Evolutionary conservation across 1,140 invertebrate species (phyloP), one percentile per base, ranked within the genome.

Genomic region (Drosophila hydei): DNA sequence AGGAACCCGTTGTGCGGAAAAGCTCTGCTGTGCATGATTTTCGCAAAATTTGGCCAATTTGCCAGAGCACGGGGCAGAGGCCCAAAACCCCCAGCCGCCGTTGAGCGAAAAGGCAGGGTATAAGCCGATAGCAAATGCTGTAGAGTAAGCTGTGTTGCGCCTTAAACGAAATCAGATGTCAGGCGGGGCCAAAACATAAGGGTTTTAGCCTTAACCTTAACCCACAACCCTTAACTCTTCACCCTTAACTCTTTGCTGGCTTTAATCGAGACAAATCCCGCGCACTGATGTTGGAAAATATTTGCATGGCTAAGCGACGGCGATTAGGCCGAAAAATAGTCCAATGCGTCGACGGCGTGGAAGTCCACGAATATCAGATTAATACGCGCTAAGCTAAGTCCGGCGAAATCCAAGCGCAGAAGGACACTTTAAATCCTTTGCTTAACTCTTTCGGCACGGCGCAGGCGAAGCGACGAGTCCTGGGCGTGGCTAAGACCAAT

Each of bases 21-120:
- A 74, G 56, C 54, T 63, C 3, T 19, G 23, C 42, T 16, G 48
- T 51, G 80, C 83, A 84, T 88, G 83, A 79, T 88, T 89, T 77
- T 50, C 45, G 21, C 51, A 56, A 88, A 88, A 88, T 88, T 88
- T 88, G 83, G 83, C 83, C 75, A 88, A 88, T 88, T 88, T 84
- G 40, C 38, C 9, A 36, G 16, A 27, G 3, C 38, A 8, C 42
- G 4, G 6, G 11, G 7, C 18, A 16, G 43, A 61, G 42, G 16
- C 27, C 50, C 27, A 8, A 12, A 7, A 6, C 12, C 50, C 18
- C 8, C 9, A 1, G 9, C 30, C 23, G 18, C 21, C 42, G 25
- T 4, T 48, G 2, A 14, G 6, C n/a, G 6, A 14, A 33, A 59
- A 63, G 52, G 19, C 5, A 51, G 30, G 40, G 16, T 38, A 45